Percentiles rank a stretch among this genome's conserved stretches.
Evolutionary conservation across 1,140 invertebrate genomes (phyloP).

Genomic region (Euwallacea fornicatus): DNA sequence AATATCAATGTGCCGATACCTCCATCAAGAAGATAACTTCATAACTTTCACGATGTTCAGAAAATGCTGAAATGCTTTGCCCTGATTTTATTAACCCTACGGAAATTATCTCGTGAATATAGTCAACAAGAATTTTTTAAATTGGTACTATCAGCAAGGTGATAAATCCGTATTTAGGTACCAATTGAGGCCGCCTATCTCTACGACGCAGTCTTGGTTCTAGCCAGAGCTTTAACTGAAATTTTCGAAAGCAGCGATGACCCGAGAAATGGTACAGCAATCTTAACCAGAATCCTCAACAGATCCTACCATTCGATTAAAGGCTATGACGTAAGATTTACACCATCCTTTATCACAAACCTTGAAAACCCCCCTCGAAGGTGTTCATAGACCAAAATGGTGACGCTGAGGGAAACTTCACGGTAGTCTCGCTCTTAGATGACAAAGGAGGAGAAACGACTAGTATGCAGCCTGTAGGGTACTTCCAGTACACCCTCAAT

Average conservation of each 20-base stretch:
- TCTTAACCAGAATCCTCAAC: conserved; percentile 71
- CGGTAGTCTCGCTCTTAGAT: conserved; percentile 72
- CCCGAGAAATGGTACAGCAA: conserved; percentile 70
- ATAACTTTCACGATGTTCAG: too few species aligned
- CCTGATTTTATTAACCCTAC: too few species aligned
- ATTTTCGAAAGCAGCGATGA: conserved; percentile 66
- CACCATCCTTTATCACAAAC: background rate
- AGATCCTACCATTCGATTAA: conserved; percentile 75
- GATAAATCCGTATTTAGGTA: conserved; percentile 59
- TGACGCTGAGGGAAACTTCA: conserved; percentile 90
- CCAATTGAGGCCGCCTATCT: conserved; percentile 83
- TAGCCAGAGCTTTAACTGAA: conserved; percentile 77
- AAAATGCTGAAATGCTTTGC: too few species aligned
- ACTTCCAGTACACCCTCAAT: conserved; percentile 66
- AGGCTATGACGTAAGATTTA: conserved; percentile 69
- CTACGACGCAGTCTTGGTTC: conserved; percentile 86
- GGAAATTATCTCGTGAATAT: too few species aligned
- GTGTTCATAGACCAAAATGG: conserved; percentile 84
- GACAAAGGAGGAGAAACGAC: conserved; percentile 58
- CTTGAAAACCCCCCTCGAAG: conserved; percentile 48
- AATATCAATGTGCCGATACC: too few species aligned
- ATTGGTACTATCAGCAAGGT: too few species aligned
- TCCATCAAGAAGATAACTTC: too few species aligned
- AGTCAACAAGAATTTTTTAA: too few species aligned
- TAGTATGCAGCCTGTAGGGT: conserved; percentile 73